These are phyloP conservation scores for Tiliacea aurago DNA, from an alignment of 2,888 invertebrate genomes.

Conservation along the genomic window DNA sequence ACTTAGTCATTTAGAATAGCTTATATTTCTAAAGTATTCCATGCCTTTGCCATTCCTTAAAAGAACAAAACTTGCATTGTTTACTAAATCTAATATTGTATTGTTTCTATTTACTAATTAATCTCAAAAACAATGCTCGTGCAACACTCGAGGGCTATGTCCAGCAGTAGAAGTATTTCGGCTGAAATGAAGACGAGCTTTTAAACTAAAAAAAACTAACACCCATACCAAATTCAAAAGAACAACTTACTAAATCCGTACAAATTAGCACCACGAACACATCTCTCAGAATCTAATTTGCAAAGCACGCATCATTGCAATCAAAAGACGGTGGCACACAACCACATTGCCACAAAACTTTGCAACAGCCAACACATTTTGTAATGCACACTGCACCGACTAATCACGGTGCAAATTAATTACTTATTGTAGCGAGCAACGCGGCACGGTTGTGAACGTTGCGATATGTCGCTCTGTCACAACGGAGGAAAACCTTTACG, in stretches of 20 bases:
- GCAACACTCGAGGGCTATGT: too few species aligned
- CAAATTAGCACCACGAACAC: constrained; percentile 2
- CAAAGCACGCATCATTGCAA: constrained; percentile 31
- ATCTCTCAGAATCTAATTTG: constrained; percentile 34
- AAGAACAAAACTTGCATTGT: constrained; percentile 34
- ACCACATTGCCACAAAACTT: constrained; percentile 49
- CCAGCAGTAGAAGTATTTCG: too few species aligned
- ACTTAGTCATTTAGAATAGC: not conserved
- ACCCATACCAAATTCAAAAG: not conserved
- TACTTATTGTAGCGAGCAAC: constrained; percentile 63
- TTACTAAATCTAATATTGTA: constrained; percentile 22
- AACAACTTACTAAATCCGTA: not conserved
- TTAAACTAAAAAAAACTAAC: not conserved
- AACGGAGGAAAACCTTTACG: constrained; percentile 60
- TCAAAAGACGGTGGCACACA: constrained; percentile 47
- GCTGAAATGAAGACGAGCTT: not conserved
- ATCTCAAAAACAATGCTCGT: constrained; percentile 25
- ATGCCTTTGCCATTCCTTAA: constrained; percentile 2
- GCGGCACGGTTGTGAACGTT: constrained; percentile 44
- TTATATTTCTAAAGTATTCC: not conserved
- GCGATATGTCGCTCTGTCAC: constrained; percentile 65
- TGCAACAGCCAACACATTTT: constrained; percentile 62
- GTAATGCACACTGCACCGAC: constrained; percentile 65
- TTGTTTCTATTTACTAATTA: constrained; percentile 17
- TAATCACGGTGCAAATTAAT: constrained; percentile 69